These are phyloP conservation scores for Chionis minor DNA, from an alignment of 2,113 vertebrate species.

Conservation along the genomic window DNA sequence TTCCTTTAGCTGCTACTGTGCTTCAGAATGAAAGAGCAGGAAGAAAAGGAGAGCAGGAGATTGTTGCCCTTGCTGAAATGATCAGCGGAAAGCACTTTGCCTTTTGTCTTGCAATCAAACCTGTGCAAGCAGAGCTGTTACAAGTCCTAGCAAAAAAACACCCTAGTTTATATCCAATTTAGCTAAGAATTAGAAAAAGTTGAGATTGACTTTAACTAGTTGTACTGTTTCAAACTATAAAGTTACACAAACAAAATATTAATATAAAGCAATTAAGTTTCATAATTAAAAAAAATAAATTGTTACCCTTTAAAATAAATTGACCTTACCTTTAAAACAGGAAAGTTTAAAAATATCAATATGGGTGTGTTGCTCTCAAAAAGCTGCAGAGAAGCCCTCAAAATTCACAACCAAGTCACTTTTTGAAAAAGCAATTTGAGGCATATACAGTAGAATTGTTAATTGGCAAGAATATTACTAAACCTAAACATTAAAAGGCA, in stretches of 20 bases:
- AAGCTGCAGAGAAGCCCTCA: not conserved
- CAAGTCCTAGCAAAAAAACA: not conserved
- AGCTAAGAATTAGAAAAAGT: not conserved
- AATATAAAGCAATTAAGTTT: not conserved
- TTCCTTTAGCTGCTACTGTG: not conserved
- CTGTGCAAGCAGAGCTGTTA: not conserved
- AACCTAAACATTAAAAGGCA: not conserved
- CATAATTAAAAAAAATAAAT: not conserved
- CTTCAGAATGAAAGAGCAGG: constrained; percentile 15
- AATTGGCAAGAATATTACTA: not conserved
- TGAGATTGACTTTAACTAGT: not conserved
- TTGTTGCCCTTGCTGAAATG: constrained; percentile 20
- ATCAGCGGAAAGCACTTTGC: constrained; percentile 26
- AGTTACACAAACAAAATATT: not conserved
- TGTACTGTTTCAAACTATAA: not conserved
- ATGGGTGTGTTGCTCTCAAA: not conserved
- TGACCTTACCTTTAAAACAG: not conserved
- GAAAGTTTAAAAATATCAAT: not conserved
- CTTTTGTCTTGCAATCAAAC: constrained; percentile 23
- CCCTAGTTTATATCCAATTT: not conserved
- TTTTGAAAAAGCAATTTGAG: not conserved
- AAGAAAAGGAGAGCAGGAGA: constrained; percentile 15
- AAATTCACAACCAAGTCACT: not conserved
- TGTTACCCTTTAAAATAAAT: not conserved
- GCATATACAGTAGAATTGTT: not conserved